Conservation (phyloP, 2,797 vertebrate genomes). For the Microtus obscurus region DNA sequence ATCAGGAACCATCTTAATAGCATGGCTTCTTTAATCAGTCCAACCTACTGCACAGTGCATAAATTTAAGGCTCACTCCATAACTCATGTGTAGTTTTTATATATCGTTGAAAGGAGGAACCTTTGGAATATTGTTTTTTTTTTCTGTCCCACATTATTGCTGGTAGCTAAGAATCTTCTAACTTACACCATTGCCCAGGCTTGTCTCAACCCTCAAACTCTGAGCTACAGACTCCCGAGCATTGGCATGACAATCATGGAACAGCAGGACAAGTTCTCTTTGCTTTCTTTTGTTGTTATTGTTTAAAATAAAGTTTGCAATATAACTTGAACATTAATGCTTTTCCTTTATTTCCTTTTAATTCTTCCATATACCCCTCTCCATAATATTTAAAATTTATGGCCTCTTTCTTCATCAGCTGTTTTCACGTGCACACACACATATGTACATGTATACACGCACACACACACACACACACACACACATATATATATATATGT, state of each 20-base stretch:
- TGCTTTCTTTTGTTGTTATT: not conserved
- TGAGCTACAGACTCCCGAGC: not conserved
- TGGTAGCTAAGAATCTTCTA: not conserved
- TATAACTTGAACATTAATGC: not conserved
- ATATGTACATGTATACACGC: too few relatives aligned
- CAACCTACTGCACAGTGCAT: not conserved
- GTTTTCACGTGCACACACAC: not conserved
- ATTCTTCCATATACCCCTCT: not conserved
- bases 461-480: too few relatives aligned
- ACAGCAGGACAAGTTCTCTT: not conserved
- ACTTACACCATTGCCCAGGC: not conserved
- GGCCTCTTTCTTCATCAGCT: not conserved
- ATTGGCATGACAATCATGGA: not conserved
- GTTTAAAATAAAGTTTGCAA: not conserved
- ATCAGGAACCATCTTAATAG: not conserved
- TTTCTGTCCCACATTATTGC: not conserved
- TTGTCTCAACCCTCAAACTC: not conserved
- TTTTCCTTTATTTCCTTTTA: not conserved
- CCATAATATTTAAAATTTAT: not conserved
- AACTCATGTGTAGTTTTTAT: not conserved
- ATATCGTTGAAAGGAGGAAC: not conserved
- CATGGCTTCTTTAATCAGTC: not conserved
- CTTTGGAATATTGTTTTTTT: not conserved
- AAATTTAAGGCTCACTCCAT: not conserved
- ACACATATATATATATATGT: not conserved